A percentile compares a stretch with the other conserved stretches of the same genome.
phyloP scores from a whole-genome alignment of 2,888 invertebrate species.

The Nomada goodeniana region DNA sequence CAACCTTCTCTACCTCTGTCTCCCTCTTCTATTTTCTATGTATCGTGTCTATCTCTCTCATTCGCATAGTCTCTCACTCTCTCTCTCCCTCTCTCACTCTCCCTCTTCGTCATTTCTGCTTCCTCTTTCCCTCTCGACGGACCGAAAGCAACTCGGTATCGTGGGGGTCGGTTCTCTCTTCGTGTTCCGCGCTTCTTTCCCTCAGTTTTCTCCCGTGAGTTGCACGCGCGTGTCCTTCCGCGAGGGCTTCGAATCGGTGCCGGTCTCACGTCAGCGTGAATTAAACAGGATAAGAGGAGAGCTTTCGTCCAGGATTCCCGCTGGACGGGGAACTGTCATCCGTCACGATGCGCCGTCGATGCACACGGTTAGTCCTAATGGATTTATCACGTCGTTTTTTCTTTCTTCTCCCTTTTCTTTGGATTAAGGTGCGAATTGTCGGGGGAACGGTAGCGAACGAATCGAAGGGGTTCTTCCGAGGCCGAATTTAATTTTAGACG shows the following conservation, averaged over 20 bases:
- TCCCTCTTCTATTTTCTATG: conserved; percentile 20
- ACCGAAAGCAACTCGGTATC: conserved; percentile 69
- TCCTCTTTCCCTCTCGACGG: conserved; percentile 56
- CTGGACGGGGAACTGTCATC: conserved; percentile 53
- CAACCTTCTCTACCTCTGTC: conserved; percentile 30
- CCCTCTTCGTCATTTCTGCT: conserved; percentile 8
- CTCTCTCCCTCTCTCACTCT: not conserved
- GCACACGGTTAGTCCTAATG: conserved; percentile 69
- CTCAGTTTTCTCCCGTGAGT: conserved; percentile 78
- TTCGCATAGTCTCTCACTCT: not conserved
- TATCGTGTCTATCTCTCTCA: conserved; percentile 35
- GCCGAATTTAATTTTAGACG: not conserved
- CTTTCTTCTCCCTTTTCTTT: not conserved
- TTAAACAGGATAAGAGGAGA: conserved; percentile 48
- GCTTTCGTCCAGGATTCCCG: conserved; percentile 52
- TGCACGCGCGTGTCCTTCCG: conserved; percentile 74
- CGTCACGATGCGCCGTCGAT: conserved; percentile 75
- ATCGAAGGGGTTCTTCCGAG: not conserved
- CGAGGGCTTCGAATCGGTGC: conserved; percentile 51
- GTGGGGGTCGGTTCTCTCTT: conserved; percentile 77
- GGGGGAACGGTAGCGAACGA: not conserved
- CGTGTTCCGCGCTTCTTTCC: conserved; percentile 76
- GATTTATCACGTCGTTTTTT: conserved; percentile 4
- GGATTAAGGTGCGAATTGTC: not conserved
- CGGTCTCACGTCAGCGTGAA: conserved; percentile 33